These are phyloP conservation scores for Nyctibius grandis DNA, from an alignment of 2,797 vertebrate genomes.

Conservation along the genomic window DNA sequence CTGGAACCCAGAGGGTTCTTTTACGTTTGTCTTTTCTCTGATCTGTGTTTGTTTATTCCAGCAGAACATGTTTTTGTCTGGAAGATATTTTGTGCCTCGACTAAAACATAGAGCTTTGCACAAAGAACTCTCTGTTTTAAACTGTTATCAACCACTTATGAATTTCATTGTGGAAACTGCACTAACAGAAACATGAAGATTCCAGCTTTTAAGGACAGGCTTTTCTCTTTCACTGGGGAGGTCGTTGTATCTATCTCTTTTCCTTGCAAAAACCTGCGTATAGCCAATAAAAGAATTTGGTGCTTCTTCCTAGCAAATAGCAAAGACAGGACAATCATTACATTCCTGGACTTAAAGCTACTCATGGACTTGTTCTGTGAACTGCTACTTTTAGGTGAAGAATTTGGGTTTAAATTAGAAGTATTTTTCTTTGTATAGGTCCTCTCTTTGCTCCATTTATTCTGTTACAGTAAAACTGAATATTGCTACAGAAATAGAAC, in stretches of 20 bases:
- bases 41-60: conserved; percentile 31
- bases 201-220: not conserved
- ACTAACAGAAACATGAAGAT: not conserved
- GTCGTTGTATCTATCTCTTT: not conserved
- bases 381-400: not conserved
- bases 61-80: conserved; percentile 16
- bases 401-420: not conserved
- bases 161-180: not conserved
- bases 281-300: not conserved
- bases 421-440: not conserved
- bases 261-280: not conserved
- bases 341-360: not conserved
- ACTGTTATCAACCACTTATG: not conserved
- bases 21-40: conserved; percentile 38
- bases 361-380: not conserved
- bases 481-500: not conserved
- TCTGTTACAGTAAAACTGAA: not conserved
- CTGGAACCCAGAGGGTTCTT: conserved; percentile 39
- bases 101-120: not conserved
- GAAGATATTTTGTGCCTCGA: conserved; percentile 24
- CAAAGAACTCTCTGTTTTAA: conserved; percentile 10
- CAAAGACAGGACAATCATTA: not conserved
- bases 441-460: not conserved
- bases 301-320: not conserved
- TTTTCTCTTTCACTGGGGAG: not conserved